Base-by-base conservation (phyloP, 2,113 vertebrate genomes). In the Potamarius usumacintae region DNA sequence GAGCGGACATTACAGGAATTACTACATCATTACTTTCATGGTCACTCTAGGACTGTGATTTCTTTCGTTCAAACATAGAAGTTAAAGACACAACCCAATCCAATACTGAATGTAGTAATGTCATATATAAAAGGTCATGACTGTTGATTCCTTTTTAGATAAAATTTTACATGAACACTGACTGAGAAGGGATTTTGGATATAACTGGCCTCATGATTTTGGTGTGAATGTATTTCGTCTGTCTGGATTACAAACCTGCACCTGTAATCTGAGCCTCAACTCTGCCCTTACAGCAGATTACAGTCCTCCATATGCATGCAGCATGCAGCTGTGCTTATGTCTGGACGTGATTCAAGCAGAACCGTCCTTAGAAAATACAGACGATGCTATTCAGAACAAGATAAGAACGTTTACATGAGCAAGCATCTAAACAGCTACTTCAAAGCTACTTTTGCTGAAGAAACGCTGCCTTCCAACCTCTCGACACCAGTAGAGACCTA, bases 201-300 rank as follows among this genome's bases (percentile, higher is more conserved):
- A 82, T 53, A 53, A 84, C 80, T 42, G 30, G 55, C 15, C 62
- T 80, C 67, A 60, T 55, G 86, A 76, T 77, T 90, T 71, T 18
- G 53, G 8, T 53, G 53, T 53, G 53, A 53, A 53, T 53, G 11
- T 53, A 53, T 53, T 71, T 57, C 69, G 74, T 69, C 34, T 7
- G 27, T 15, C 69, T 17, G 55, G 89, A 89, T 89, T 87, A 89
- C 89, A 82, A n/a, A 69, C 89, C 81, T 27, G 34, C 50, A n/a
- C 52, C 6, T 50, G 60, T 77, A 89, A 89, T 85, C 82, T 71
- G 81, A 85, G 62, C 22, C 72, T 72, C 72, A 86, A 82, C 83
- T 65, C 74, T 34, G 53, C 25, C 50, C 25, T 25, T 63, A 50
- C 63, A 10, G 53, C 83, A 83, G 89, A 89, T 89, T 87, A 67